phyloP scores from a whole-genome alignment of 2,888 invertebrate species.

The Drosophila siamana region DNA sequence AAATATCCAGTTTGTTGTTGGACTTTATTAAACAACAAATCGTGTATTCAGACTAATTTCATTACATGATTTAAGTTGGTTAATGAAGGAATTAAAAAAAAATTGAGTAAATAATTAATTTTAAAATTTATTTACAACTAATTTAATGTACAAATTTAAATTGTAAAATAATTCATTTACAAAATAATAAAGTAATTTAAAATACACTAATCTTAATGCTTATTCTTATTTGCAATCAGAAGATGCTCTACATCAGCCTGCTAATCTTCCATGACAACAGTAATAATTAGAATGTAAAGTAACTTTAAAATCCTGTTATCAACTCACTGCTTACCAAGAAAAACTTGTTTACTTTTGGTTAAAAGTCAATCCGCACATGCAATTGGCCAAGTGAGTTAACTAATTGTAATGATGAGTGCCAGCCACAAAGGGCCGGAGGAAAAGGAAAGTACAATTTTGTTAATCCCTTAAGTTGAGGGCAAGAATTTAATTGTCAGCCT shows the following conservation, averaged over 20 bases:
- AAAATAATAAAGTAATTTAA: too few relatives aligned
- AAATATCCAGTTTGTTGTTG: too few relatives aligned
- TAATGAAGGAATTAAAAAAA: too few relatives aligned
- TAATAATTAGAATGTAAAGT: not conserved
- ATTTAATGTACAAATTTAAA: too few relatives aligned
- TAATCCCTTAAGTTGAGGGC: constrained; percentile 54
- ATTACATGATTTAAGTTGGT: too few relatives aligned
- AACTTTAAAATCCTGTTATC: not conserved
- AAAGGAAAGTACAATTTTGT: constrained; percentile 21
- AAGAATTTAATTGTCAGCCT: constrained; percentile 45
- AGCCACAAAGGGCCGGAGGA: too few relatives aligned
- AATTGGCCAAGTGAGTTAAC: constrained; percentile 5
- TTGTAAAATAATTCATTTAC: too few relatives aligned
- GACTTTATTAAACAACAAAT: too few relatives aligned
- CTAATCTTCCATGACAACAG: not conserved
- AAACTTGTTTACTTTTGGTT: not conserved
- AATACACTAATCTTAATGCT: too few relatives aligned
- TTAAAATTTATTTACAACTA: too few relatives aligned
- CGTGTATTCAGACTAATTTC: too few relatives aligned
- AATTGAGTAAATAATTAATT: too few relatives aligned
- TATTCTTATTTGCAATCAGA: not conserved
- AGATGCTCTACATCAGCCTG: not conserved
- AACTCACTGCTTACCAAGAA: not conserved
- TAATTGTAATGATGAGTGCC: constrained; percentile 39
- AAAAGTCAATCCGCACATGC: constrained; percentile 51